phyloP scores from a whole-genome alignment of 2,113 vertebrate genomes.

The Psittacus erithacus region DNA sequence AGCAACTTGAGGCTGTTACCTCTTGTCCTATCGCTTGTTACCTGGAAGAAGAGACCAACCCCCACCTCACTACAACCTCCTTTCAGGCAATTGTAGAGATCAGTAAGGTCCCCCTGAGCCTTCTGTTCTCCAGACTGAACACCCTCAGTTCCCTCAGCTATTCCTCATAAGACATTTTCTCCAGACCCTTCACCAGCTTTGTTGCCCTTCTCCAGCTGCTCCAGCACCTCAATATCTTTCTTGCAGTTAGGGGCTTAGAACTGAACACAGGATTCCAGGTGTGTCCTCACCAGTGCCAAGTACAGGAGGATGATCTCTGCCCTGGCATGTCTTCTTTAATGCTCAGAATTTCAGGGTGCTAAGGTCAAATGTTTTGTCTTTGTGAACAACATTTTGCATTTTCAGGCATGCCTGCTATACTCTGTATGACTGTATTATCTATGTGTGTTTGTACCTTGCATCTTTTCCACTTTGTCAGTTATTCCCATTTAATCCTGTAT shows the following conservation, averaged over 20 bases:
- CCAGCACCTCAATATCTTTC: not conserved
- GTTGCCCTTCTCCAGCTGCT: not conserved
- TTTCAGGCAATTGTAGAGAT: not conserved
- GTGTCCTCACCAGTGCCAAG: not conserved
- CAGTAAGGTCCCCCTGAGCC: not conserved
- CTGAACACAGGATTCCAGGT: not conserved
- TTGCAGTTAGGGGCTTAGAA: not conserved
- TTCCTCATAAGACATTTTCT: not conserved
- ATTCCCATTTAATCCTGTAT: not conserved
- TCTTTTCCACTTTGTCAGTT: not conserved
- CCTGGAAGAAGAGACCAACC: no score
- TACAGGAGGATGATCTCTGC: not conserved
- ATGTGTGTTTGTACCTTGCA: not conserved
- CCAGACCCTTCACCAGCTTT: not conserved
- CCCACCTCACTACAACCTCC: no score
- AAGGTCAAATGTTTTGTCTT: not conserved
- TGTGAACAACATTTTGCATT: not conserved
- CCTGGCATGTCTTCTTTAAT: not conserved
- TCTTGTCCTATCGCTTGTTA: no score
- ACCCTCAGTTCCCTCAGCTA: not conserved
- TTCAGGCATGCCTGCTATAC: not conserved
- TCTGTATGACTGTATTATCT: not conserved
- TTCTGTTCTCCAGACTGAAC: not conserved
- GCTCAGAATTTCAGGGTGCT: not conserved
- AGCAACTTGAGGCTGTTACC: no score